These are phyloP conservation scores for Taenaris catops DNA, from an alignment of 2,888 invertebrate genomes.

Conservation along the genomic window DNA sequence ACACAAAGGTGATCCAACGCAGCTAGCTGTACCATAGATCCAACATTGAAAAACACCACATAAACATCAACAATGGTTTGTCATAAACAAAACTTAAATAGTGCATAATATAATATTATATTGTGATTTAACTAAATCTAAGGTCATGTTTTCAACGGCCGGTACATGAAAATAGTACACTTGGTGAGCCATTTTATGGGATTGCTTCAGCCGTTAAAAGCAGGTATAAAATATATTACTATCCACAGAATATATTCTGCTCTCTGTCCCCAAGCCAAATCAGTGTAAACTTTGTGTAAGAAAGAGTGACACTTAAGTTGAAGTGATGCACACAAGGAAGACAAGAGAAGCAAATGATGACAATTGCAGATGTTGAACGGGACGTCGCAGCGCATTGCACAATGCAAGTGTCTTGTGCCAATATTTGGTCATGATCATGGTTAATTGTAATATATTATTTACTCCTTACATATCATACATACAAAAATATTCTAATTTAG, in stretches of 20 bases:
- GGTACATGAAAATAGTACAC: slow-evolving; percentile 34
- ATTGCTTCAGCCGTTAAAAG: slow-evolving; percentile 11
- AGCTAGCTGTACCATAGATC: slow-evolving; percentile 35
- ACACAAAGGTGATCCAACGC: slow-evolving; percentile 12
- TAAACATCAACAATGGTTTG: slow-evolving; percentile 44
- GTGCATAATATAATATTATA: slow-evolving; percentile 43
- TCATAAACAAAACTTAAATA: slow-evolving; percentile 55
- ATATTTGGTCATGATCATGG: slow-evolving; percentile 26
- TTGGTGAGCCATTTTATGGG: slow-evolving; percentile 37
- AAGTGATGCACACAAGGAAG: slow-evolving; percentile 18
- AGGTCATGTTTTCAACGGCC: slow-evolving; percentile 39
- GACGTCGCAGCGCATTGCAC: slow-evolving; percentile 10
- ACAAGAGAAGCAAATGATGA: slow-evolving; percentile 14
- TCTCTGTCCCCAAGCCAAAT: slow-evolving; percentile 4
- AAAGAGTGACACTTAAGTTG: slow-evolving; percentile 5
- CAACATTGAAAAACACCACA: slow-evolving; percentile 28
- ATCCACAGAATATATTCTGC: slow-evolving; percentile 16
- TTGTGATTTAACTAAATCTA: slow-evolving; percentile 56
- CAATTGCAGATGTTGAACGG: background rate
- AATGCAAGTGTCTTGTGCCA: slow-evolving; percentile 20
- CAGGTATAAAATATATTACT: slow-evolving; percentile 19
- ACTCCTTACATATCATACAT: slow-evolving; percentile 24
- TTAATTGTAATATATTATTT: slow-evolving; percentile 25
- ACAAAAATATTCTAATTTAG: slow-evolving; percentile 29
- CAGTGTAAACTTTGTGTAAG: no score